Conservation (phyloP, 2,888 invertebrate genomes). For the Ophion costatus region DNA sequence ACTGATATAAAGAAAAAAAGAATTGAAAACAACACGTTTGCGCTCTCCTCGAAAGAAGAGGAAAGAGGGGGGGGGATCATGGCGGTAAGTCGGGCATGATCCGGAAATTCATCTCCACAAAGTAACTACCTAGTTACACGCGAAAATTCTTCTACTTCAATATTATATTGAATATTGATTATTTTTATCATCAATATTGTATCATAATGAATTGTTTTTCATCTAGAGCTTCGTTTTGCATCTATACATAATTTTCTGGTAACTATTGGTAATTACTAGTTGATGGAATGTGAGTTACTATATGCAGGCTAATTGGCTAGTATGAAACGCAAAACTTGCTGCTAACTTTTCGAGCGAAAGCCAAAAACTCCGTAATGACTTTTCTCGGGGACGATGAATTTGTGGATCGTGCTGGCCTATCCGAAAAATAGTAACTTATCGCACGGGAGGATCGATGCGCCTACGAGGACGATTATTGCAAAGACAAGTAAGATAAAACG, state of each 20-base stretch:
- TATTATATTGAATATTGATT: too few relatives aligned
- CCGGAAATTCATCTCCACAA: not conserved
- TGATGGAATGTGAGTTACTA: too few relatives aligned
- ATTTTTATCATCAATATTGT: too few relatives aligned
- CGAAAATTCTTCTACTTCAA: too few relatives aligned
- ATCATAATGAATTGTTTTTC: too few relatives aligned
- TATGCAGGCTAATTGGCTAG: too few relatives aligned
- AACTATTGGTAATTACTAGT: too few relatives aligned
- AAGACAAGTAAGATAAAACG: too few relatives aligned
- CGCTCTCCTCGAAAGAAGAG: not conserved
- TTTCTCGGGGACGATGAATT: not conserved
- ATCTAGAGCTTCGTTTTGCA: too few relatives aligned
- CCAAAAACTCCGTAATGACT: too few relatives aligned
- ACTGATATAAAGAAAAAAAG: constrained; percentile 30
- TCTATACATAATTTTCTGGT: too few relatives aligned
- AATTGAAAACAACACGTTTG: not conserved
- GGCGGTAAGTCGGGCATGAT: not conserved
- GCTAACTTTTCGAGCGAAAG: not conserved
- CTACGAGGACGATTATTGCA: too few relatives aligned
- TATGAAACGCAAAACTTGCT: not conserved
- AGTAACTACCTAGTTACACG: not conserved
- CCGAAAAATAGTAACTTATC: not conserved
- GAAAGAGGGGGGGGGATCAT: not conserved
- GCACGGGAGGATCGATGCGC: not conserved
- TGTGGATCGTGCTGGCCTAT: not conserved